Evolutionary conservation across 2,888 invertebrate genomes (phyloP).

Genomic region (Drosophila buzzatii): DNA sequence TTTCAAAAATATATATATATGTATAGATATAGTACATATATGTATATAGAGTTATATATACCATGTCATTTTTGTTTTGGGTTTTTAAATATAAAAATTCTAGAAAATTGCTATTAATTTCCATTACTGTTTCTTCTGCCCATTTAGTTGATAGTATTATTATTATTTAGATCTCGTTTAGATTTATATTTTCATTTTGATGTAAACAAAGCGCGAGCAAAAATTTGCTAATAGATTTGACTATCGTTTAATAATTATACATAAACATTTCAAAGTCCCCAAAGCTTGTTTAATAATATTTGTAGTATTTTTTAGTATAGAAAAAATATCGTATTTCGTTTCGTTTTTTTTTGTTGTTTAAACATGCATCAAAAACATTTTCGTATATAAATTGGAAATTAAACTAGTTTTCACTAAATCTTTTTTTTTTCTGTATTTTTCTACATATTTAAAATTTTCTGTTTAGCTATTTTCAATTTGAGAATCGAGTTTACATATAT

Average conservation of each 20-base stretch:
- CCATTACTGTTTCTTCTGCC: conserved; percentile 23
- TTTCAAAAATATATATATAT: conserved; percentile 70
- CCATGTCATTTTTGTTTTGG: conserved; percentile 48
- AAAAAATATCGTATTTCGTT: conserved; percentile 68
- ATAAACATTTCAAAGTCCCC: conserved; percentile 65
- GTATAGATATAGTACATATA: conserved; percentile 39
- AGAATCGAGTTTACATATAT: conserved; percentile 41
- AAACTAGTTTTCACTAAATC: conserved; percentile 27
- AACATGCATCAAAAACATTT: conserved; percentile 59
- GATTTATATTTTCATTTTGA: conserved; percentile 21
- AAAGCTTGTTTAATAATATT: conserved; percentile 56
- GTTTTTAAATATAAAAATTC: conserved; percentile 80
- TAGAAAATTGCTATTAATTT: conserved; percentile 82
- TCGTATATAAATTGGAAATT: conserved; percentile 68
- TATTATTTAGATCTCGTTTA: conserved; percentile 40
- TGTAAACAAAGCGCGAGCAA: conserved; percentile 83
- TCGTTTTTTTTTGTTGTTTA: conserved; percentile 21
- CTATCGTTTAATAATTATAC: conserved; percentile 64
- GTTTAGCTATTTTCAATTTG: conserved; percentile 34
- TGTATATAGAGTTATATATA: conserved; percentile 55
- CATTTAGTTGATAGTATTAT: conserved; percentile 52
- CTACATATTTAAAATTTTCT: conserved; percentile 47
- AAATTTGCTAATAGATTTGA: conserved; percentile 83
- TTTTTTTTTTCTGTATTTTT: conserved; percentile 13
- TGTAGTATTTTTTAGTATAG: conserved; percentile 66